Evolutionary conservation across 2,797 vertebrate genomes (phyloP), one percentile per base, ranked within the genome.

Genomic region (Danionella dracula): DNA sequence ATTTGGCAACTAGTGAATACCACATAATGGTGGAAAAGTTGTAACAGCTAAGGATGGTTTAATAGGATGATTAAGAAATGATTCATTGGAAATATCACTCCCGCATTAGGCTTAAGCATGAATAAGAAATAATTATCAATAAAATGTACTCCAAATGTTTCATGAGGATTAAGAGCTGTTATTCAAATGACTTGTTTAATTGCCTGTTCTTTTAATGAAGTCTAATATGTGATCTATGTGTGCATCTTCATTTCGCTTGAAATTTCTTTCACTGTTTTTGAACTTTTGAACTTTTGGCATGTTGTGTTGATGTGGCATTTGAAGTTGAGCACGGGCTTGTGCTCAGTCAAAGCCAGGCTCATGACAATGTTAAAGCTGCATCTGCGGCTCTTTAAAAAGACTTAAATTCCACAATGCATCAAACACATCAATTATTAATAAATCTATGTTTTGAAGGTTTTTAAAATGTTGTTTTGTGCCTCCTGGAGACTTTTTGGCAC

Each of bases 291-390:
- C 51, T 68, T 60, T 42, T 16, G 73, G 75, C 75, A 77, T 71
- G 76, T 72, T 77, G 70, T 74, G 63, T 57, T 72, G 66, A 80
- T 78, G 72, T 71, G 67, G 54, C 70, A 74, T 72, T 73, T 78
- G 72, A 67, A 70, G 31, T 19, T 44, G 62, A 56, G 57, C 55
- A 66, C 11, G n/a, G 29, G 31, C 55, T 68, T 66, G 51, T 45
- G 56, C 41, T 42, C 59, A 38, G 70, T 70, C 67, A 66, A 66
- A 74, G 57, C 56, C 72, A 70, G 57, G 21, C 58, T 45, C 35
- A 15, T 20, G 46, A 20, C 49, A 55, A 67, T 70, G 57, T 58
- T 70, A 57, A 51, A 65, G 62, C 53, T n/a, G n/a, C n/a, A n/a
- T n/a, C n/a, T n/a, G n/a, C n/a, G n/a, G n/a, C n/a, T n/a, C n/a